Evolutionary conservation across 2,113 vertebrate species (phyloP).

Genomic region (Carollia perspicillata): DNA sequence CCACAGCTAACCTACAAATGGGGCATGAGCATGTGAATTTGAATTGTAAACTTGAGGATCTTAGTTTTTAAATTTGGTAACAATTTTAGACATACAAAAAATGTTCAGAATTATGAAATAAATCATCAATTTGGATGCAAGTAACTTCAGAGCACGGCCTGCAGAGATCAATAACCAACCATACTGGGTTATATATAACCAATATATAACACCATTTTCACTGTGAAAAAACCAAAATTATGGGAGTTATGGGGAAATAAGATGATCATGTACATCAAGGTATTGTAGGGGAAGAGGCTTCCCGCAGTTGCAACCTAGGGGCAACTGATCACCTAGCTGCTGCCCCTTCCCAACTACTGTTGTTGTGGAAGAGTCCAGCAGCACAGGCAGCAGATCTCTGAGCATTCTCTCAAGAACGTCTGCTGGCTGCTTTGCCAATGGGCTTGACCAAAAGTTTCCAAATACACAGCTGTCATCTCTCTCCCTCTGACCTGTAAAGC

Average conservation of each 20-base stretch:
- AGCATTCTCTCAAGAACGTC: not conserved
- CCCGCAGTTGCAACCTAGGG: no score
- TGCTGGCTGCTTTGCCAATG: not conserved
- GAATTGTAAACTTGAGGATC: not conserved
- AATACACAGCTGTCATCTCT: not conserved
- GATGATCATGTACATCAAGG: not conserved
- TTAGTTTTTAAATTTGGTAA: not conserved
- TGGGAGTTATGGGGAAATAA: not conserved
- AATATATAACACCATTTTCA: not conserved
- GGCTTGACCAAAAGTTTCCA: not conserved
- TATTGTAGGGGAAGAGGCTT: not conserved
- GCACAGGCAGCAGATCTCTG: not conserved
- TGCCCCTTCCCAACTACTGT: not conserved
- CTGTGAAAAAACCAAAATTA: not conserved
- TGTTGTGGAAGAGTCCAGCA: not conserved
- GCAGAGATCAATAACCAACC: not conserved
- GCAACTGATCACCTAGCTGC: not conserved
- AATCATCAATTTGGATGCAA: not conserved
- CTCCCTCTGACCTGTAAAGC: not conserved
- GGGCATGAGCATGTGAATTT: not conserved
- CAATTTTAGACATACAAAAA: not conserved
- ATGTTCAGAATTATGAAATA: not conserved
- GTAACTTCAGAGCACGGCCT: not conserved
- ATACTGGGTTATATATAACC: not conserved
- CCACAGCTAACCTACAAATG: not conserved